phyloP scores from a whole-genome alignment of 1,140 invertebrate genomes.

The Drosophila orosa region DNA sequence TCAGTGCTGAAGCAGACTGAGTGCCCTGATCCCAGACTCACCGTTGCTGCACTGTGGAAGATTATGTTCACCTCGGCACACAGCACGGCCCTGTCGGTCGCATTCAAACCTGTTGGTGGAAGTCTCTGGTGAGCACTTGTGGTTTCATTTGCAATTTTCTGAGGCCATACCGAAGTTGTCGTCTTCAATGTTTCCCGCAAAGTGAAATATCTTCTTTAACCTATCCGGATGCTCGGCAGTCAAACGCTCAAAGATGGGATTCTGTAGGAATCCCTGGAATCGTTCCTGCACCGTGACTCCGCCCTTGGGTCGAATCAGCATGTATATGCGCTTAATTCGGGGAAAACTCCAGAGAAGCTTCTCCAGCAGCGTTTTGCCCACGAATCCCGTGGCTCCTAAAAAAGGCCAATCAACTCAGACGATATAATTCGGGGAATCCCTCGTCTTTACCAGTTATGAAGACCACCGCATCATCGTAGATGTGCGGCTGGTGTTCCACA shows the following conservation, averaged over 20 bases:
- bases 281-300: conserved; percentile 64
- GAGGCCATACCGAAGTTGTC: conserved; percentile 69
- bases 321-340: conserved; percentile 87
- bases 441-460: conserved; percentile 77
- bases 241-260: conserved; percentile 76
- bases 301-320: conserved; percentile 88
- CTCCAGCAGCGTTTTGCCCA: conserved; percentile 89
- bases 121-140: conserved; percentile 11
- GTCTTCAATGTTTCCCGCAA: conserved; percentile 84
- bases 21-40: conserved; percentile 80
- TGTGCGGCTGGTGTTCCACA: conserved; percentile 34
- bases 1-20: conserved; percentile 14
- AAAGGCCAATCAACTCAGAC: not conserved
- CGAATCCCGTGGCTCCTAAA: conserved; percentile 84
- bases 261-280: conserved; percentile 70
- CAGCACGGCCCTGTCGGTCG: conserved; percentile 86
- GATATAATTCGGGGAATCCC: too few relatives aligned
- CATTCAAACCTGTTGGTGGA: conserved; percentile 86
- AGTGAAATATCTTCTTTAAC: conserved; percentile 79
- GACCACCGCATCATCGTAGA: conserved; percentile 71
- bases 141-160: conserved; percentile 22
- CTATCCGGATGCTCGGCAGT: conserved; percentile 69
- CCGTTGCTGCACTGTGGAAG: conserved; percentile 94
- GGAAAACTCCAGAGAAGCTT: conserved; percentile 90
- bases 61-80: conserved; percentile 88